A percentile compares a stretch with the other conserved stretches of the same genome.
Conservation (phyloP, 2,888 invertebrate genomes). For the Volucella zonaria region DNA sequence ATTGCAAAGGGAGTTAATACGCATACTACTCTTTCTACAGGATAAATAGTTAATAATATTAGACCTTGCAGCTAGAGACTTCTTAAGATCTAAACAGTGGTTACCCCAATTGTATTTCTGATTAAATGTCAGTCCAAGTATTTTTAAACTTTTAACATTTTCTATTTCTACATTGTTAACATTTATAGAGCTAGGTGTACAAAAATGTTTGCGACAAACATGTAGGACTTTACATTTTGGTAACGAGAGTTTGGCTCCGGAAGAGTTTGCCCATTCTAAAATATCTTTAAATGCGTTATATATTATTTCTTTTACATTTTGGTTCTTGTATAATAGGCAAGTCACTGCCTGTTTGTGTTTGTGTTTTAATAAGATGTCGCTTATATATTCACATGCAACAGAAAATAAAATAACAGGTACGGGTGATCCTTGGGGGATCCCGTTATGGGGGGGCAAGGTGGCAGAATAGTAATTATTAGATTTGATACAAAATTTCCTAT, state of each 20-base stretch:
- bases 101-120: slow-evolving; percentile 8
- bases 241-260: slow-evolving; percentile 13
- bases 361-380: too few species aligned
- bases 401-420: too few species aligned
- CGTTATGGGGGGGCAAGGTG: too few species aligned
- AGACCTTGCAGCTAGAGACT: slow-evolving; percentile 10
- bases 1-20: slow-evolving; percentile 10
- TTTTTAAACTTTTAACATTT: background rate
- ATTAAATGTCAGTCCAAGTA: slow-evolving; percentile 3
- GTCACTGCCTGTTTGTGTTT: too few species aligned
- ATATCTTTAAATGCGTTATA: background rate
- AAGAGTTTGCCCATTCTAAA: slow-evolving; percentile 1
- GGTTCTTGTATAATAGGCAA: too few species aligned
- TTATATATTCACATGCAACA: too few species aligned
- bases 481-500: too few species aligned
- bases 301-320: background rate
- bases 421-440: too few species aligned
- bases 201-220: slow-evolving; percentile 5
- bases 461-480: too few species aligned
- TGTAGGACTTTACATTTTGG: slow-evolving; percentile 21
- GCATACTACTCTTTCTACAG: slow-evolving; percentile 9
- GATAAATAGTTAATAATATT: slow-evolving; percentile 24
- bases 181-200: background rate
- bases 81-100: slow-evolving; percentile 6
- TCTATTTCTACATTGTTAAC: background rate